Base-by-base conservation (phyloP, 2,113 vertebrate species). In the Zeus faber region DNA sequence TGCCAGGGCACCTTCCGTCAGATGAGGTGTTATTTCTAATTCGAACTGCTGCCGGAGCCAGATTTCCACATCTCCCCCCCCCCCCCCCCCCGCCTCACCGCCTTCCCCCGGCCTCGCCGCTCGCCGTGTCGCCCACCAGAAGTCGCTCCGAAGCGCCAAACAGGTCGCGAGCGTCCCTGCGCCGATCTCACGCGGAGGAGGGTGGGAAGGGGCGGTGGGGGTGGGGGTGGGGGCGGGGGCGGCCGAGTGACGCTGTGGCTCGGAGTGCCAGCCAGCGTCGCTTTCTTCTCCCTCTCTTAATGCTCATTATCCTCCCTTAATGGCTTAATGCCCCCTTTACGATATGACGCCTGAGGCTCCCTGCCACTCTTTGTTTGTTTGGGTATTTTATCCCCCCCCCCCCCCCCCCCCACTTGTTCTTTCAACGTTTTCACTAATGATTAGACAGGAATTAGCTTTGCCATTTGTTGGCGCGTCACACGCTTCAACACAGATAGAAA, bases 121-220 rank as follows among this genome's bases (percentile, higher is more conserved):
- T n/a, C n/a, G n/a, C n/a, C n/a, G n/a, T n/a, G 56, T 51, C 70
- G 63, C 70, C 72, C 63, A 73, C 57, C 62, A 61, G 63, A 68
- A 78, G 46, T 63, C 67, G 46, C 78, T 70, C 70, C 44, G 31
- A 68, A 55, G 58, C 76, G 66, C 54, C 64, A 85, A 76, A 65
- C 60, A 21, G 65, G 54, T 74, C 68, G 54, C 81, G 74, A 80
- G 69, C 59, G 70, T 70, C 79, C 73, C 75, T 77, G 76, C 81
- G 80, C 85, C 76, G 71, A 66, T 72, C 64, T 62, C 39, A 54
- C 58, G 51, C 51, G 55, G 66, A 61, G 46, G 46, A 62, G 54
- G 57, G 49, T 54, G 39, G 58, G 63, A 54, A 50, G 58, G 54
- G 65, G 65, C 66, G 54, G 70, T 67, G 65, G 50, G 56, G 69